Base-by-base conservation (phyloP, 2,888 invertebrate genomes). In the Dicroscelio sp. region DNA sequence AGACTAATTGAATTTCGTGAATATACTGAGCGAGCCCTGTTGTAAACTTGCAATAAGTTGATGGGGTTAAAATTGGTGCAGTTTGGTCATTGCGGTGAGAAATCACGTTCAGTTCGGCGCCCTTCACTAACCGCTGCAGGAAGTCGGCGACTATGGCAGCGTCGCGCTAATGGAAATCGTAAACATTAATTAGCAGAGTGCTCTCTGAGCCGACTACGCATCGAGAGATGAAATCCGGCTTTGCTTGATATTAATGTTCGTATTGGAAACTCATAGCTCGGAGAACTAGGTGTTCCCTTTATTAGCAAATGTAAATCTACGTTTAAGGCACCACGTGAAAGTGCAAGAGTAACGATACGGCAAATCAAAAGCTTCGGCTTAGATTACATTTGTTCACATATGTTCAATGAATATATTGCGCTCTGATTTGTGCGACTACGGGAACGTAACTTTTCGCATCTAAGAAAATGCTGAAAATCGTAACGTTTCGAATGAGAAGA, bases 81-180 rank as follows among this genome's bases (percentile, higher is more conserved):
- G 79, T 84, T 88, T 79, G 88, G 84, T 84, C 88, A 69, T 23
- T 86, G 79, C 86, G 86, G 92, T 86, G 92, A 90, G 93, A 90
- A 92, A 92, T 92, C 92, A 87, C 73, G 82, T 71, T 69, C 86
- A 73, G 48, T 75, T 78, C 92, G 55, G 69, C 73, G 75, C 58
- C 79, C 83, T 75, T 71, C 92, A 52, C 88, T 80, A 88, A 90
- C 92, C 91, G 89, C 92, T 90, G 91, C 94, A 94, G 95, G 94
- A 94, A 95, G 94, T 95, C 94, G 92, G 88, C 90, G 92, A 86
- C 94, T 94, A 94, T 90, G 94, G 95, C 94, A 88, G 93, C 94
- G 92, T 93, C 90, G 94, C 88, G 94, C 94, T 95, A 95, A 95
- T 95, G 95, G 95, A 95, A 95, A 95, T 95, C 95, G 95, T 95